Base-by-base conservation (phyloP, 2,888 invertebrate genomes). In the Clivina fossor region DNA sequence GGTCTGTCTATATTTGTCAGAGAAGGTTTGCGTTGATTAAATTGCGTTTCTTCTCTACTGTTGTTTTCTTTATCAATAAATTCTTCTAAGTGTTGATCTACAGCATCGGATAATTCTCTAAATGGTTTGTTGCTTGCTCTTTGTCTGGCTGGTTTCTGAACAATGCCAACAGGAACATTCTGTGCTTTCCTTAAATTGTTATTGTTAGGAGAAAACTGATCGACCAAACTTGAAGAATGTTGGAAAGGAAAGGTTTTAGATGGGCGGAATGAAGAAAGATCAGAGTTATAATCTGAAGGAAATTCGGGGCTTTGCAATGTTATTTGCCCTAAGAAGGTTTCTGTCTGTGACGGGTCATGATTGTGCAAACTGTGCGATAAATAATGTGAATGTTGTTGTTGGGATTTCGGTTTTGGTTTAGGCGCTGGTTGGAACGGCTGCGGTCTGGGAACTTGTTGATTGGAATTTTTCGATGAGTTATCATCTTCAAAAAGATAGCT, bases 271-370 rank as follows among this genome's bases (percentile, higher is more conserved):
- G 57, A 55, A 5, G 60, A 56, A 24, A 61, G 46, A 20, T 59
- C 58, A 38, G 60, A 24, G 61, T 64, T 55, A 65, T 65, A 60
- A 58, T 63, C 66, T 4, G 65, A 64, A 11, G 70, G 70, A 8
- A 68, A 55, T n/a, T 70, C 81, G 11, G 81, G 81, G 68, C 80
- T 81, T 64, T 82, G 80, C 56, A 82, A 73, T 13, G 82, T 82
- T 38, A 82, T 80, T 73, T 83, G 80, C 5, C 82, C 82, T 56
- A 83, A 70, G 68, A 82, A 82, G 32, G 80, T 80, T 74, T 82
- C 82, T 18, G 80, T 79, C 66, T 81, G 80, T 2, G 81, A 79
- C 9, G 81, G 81, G 64, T 81, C 77, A 65, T 79, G 78, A 65
- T 78, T 80, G 64, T 80, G 80, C 44, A 76, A 73, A n/a, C 77